phyloP scores from a whole-genome alignment of 2,113 vertebrate genomes.

The Kryptolebias marmoratus region DNA sequence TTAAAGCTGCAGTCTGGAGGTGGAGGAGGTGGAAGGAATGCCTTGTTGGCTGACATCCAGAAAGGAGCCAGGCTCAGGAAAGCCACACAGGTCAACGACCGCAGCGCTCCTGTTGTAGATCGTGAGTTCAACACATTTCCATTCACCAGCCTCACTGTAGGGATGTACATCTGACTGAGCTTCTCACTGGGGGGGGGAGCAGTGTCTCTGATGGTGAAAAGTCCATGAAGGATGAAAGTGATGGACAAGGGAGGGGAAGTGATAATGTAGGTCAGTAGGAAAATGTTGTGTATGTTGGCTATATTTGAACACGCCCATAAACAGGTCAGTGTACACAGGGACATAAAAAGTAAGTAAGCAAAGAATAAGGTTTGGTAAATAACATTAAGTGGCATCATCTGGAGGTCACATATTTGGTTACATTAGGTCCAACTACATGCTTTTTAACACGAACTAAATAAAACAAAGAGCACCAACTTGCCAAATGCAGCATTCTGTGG shows the following conservation, averaged over 20 bases:
- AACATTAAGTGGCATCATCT: no score
- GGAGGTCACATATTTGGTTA: no score
- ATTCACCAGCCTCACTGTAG: not conserved
- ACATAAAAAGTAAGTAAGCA: no score
- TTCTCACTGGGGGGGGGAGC: not conserved
- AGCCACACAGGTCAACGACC: slow-evolving; percentile 90
- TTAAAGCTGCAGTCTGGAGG: slow-evolving; percentile 55
- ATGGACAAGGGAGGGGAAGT: not conserved
- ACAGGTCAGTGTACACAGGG: not conserved
- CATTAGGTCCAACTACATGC: no score
- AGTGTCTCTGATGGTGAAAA: not conserved
- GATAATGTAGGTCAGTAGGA: not conserved
- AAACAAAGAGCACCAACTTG: no score
- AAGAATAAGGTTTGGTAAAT: no score
- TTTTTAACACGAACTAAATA: no score
- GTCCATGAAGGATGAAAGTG: not conserved
- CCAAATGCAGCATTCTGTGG: no score
- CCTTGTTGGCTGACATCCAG: slow-evolving; percentile 92
- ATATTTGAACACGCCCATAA: slow-evolving; percentile 16
- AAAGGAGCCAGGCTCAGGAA: slow-evolving; percentile 89
- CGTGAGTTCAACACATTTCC: slow-evolving; percentile 80
- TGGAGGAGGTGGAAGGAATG: slow-evolving; percentile 84
- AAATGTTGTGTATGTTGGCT: slow-evolving; percentile 19
- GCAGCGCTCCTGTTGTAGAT: slow-evolving; percentile 88
- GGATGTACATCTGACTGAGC: not conserved